These are phyloP conservation scores for Geodia barretti DNA, from an alignment of 37 sponge, comb jelly and placozoan species.

Conservation along the genomic window DNA sequence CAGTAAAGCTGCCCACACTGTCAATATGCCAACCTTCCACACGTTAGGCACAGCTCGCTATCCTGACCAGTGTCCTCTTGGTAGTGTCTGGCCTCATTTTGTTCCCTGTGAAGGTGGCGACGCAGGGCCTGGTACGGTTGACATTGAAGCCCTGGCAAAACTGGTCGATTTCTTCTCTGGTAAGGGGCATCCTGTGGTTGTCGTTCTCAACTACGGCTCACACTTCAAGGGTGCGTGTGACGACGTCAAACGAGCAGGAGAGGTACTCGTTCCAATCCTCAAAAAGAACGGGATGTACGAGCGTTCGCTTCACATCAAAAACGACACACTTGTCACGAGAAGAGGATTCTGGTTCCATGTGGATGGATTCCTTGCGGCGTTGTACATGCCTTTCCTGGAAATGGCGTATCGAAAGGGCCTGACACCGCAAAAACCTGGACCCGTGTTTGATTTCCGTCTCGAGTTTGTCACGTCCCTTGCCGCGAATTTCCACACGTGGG, in stretches of 20 bases:
- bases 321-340: not conserved
- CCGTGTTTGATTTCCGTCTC: slow-evolving; percentile 22
- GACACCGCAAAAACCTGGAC: not conserved
- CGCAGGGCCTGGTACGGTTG: too few species aligned
- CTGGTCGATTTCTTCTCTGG: too few species aligned
- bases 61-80: slow-evolving; percentile 26
- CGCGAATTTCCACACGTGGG: slow-evolving; percentile 28
- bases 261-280: too few species aligned
- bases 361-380: slow-evolving; percentile 15
- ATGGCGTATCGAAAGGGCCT: slow-evolving; percentile 6
- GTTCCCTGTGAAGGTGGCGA: too few species aligned
- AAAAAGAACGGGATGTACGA: too few species aligned
- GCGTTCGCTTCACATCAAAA: too few species aligned
- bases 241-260: too few species aligned
- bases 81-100: not conserved
- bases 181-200: too few species aligned
- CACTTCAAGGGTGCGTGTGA: too few species aligned
- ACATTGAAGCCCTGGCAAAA: too few species aligned
- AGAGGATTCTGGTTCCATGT: slow-evolving; percentile 32
- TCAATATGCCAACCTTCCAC: slow-evolving; percentile 23
- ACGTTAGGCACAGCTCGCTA: slow-evolving; percentile 1
- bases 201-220: too few species aligned
- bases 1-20: not conserved
- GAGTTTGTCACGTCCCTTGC: slow-evolving; percentile 12
- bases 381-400: slow-evolving; percentile 13